Percentiles rank a stretch among this genome's conserved stretches.
These are phyloP conservation scores for Zoanthus gigantus DNA, from an alignment of 92 coral and sea anemone species.

Conservation along the genomic window DNA sequence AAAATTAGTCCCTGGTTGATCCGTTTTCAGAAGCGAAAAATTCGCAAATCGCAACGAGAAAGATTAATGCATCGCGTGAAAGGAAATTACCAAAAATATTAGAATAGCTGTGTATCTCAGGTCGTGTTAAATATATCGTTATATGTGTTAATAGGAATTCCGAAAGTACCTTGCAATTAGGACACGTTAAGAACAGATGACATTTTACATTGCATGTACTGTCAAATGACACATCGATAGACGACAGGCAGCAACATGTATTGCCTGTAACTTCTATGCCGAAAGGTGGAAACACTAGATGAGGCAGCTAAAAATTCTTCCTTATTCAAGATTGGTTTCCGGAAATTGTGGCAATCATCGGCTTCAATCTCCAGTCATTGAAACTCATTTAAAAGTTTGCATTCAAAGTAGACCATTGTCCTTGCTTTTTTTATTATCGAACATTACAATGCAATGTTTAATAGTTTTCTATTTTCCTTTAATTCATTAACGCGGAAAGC, in stretches of 20 bases:
- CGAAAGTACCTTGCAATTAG: neutral
- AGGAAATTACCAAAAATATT: conserved; percentile 23
- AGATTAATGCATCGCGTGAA: neutral
- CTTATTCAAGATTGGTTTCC: no score
- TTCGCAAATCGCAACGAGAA: conserved; percentile 21
- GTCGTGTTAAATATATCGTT: neutral
- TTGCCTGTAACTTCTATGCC: neutral
- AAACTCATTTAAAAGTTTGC: no score
- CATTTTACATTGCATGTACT: neutral
- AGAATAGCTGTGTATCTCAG: neutral
- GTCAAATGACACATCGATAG: neutral
- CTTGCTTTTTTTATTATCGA: no score
- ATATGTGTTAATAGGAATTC: conserved; percentile 35
- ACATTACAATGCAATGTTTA: no score
- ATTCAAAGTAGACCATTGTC: no score
- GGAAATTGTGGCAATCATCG: no score
- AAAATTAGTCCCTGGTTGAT: neutral
- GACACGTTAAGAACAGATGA: neutral
- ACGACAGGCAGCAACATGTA: neutral
- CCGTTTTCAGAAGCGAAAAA: conserved; percentile 10
- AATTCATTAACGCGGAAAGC: no score
- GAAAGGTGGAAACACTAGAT: neutral
- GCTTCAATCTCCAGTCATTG: no score
- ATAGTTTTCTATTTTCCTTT: no score
- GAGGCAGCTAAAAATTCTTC: no score